A percentile compares a stretch with the other conserved stretches of the same genome.
phyloP scores from a whole-genome alignment of 2,888 invertebrate species.

The Spialia ferax region DNA sequence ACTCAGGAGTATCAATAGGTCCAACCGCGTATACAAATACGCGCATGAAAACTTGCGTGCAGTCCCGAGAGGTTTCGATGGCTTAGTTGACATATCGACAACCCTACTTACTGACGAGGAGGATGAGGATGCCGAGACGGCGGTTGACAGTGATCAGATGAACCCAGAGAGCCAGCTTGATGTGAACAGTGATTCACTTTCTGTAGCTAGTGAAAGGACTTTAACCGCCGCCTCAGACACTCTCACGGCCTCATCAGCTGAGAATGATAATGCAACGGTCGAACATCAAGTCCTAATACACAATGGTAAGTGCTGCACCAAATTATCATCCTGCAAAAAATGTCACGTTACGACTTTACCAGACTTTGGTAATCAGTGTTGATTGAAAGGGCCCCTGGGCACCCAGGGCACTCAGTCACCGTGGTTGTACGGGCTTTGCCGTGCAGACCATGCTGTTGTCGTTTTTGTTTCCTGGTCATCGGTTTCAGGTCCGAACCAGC shows the following conservation, averaged over 20 bases:
- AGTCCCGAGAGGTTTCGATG: slow-evolving; percentile 11
- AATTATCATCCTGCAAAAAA: background rate
- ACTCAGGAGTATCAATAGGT: background rate
- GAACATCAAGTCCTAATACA: background rate
- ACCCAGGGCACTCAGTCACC: background rate
- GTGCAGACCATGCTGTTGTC: background rate
- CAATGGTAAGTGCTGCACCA: background rate
- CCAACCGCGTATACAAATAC: slow-evolving; percentile 1
- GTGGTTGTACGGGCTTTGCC: slow-evolving; percentile 1
- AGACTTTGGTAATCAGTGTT: background rate
- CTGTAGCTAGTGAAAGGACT: background rate
- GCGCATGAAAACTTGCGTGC: slow-evolving; percentile 4
- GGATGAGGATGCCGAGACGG: slow-evolving; percentile 5
- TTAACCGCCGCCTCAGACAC: slow-evolving; percentile 8
- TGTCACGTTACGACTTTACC: background rate
- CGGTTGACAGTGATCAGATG: background rate
- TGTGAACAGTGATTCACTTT: background rate
- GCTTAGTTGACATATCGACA: slow-evolving; percentile 1
- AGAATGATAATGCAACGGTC: background rate
- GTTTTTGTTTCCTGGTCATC: background rate
- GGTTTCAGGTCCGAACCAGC: background rate
- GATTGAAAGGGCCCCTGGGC: slow-evolving; percentile 1
- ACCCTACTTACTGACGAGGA: slow-evolving; percentile 5
- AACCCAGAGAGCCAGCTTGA: background rate
- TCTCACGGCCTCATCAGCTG: background rate